phyloP scores from a whole-genome alignment of 2,113 vertebrate species.

The Cephalopterus ornatus region DNA sequence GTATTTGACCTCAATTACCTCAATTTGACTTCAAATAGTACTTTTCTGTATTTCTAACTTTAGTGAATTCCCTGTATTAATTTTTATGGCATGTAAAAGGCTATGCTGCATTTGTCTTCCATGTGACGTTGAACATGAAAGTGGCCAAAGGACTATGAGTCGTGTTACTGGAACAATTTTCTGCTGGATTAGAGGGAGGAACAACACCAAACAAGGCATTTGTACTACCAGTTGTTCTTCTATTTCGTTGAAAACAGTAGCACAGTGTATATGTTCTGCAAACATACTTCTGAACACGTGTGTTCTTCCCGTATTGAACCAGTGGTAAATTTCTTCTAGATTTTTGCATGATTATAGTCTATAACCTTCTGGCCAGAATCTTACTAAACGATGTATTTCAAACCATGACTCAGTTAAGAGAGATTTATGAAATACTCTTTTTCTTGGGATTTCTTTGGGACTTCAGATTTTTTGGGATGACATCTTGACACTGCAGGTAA shows the following conservation, averaged over 20 bases:
- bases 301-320: not conserved
- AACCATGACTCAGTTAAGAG: not conserved
- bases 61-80: not conserved
- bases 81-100: not conserved
- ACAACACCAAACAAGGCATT: not conserved
- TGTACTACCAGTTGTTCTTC: not conserved
- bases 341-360: not conserved
- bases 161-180: not conserved
- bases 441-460: not conserved
- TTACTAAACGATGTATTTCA: not conserved
- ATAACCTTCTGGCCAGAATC: not conserved
- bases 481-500: not conserved
- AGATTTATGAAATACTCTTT: not conserved
- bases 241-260: not conserved
- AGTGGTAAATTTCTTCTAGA: not conserved
- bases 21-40: not conserved
- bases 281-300: not conserved
- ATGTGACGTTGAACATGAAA: not conserved
- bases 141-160: not conserved
- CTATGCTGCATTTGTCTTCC: not conserved
- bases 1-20: not conserved
- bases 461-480: not conserved
- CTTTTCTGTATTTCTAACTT: not conserved
- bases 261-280: not conserved
- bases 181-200: not conserved